phyloP scores from a whole-genome alignment of 1,140 invertebrate genomes.

The Augochlora pura region DNA sequence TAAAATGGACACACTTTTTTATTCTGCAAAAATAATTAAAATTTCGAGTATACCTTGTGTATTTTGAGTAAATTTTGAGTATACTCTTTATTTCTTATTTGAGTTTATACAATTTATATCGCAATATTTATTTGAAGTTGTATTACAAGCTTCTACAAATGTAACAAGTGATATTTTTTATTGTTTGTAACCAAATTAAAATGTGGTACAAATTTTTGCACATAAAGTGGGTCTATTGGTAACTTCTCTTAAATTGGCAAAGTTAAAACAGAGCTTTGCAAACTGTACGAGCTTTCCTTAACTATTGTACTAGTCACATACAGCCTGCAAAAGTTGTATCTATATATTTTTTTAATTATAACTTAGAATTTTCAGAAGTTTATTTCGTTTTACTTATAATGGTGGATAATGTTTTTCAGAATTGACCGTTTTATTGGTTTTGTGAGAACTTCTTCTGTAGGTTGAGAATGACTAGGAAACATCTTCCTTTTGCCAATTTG shows the following conservation, averaged over 20 bases:
- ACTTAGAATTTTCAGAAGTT: neutral
- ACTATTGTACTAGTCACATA: conserved; percentile 41
- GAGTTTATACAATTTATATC: neutral
- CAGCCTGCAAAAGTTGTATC: conserved; percentile 34
- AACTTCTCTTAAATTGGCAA: conserved; percentile 47
- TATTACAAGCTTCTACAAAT: neutral
- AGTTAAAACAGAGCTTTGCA: conserved; percentile 54
- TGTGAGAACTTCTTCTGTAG: conserved; percentile 25
- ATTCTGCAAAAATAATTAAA: conserved; percentile 36
- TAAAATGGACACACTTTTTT: conserved; percentile 54
- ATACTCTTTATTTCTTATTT: neutral
- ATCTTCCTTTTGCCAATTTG: conserved; percentile 63
- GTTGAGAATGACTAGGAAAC: conserved; percentile 41
- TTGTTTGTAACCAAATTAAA: neutral
- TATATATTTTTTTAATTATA: neutral
- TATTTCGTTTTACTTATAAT: conserved; percentile 16
- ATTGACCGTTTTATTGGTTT: conserved; percentile 22
- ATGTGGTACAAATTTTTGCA: conserved; percentile 43
- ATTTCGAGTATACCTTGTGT: neutral
- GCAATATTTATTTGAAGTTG: conserved; percentile 1
- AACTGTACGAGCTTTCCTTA: conserved; percentile 59
- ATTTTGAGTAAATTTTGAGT: too few species aligned
- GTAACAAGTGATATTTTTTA: neutral
- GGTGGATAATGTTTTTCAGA: neutral
- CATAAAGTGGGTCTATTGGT: conserved; percentile 45